Evolutionary conservation across 2,888 invertebrate species (phyloP), one percentile per base, ranked within the genome.

Genomic region (Sesia bembeciformis): DNA sequence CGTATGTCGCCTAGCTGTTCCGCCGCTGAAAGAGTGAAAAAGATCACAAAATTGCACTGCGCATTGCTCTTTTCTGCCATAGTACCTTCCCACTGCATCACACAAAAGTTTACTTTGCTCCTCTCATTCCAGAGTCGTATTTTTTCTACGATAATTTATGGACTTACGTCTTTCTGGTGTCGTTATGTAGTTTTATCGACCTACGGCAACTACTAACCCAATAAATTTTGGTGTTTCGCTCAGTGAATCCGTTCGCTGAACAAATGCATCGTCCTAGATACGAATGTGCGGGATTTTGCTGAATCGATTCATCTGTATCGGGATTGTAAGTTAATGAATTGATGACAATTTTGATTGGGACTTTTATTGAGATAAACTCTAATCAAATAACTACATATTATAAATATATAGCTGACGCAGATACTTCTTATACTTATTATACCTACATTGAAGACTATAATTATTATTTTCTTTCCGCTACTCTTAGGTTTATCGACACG

Each of bases 181-280:
- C 66, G 74, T 66, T 65, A 60, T 66, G 69, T 76, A 82, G 81
- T 86, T 88, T 88, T 89, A 89, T 89, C 89, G 89, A 89, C 88
- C 89, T 87, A 84, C 79, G 81, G 87, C 81, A 80, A 88, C 89
- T 89, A 88, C 87, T 89, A 89, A 89, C 88, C 89, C 74, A 89
- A 89, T 89, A 89, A 89, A 89, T 89, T 89, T 88, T 72, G 86
- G 88, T 86, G 88, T 87, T 88, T 88, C 88, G 84, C 81, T 85
- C 84, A 86, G 79, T 84, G 87, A 82, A 84, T 86, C 84, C 84
- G 78, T 78, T 83, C 77, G 78, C 66, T 81, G 81, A 85, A 81
- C 84, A 84, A 87, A 88, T 89, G 88, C 89, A 89, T 83, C 86
- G 88, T 79, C 83, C 86, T 78, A 84, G 81, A 86, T 85, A 83